Conservation (phyloP, 2,797 vertebrate species). For the Tympanoctomys barrerae region DNA sequence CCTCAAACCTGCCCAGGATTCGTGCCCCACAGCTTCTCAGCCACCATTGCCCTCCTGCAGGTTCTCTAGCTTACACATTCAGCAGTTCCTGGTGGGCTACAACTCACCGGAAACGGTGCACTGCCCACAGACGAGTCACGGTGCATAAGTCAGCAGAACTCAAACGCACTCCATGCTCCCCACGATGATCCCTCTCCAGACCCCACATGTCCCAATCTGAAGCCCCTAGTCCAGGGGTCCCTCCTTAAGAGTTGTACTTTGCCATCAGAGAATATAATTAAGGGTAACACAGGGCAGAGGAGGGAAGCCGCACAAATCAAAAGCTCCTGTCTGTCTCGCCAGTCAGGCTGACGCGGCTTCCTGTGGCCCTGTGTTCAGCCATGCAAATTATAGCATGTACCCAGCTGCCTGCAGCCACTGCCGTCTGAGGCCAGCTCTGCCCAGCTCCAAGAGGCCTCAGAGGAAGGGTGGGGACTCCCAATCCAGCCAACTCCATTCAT, state of each 20-base stretch:
- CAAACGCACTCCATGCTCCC: slow-evolving; percentile 36
- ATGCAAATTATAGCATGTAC: slow-evolving; percentile 92
- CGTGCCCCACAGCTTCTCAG: not conserved
- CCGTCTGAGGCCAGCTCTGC: slow-evolving; percentile 88
- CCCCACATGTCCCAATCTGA: not conserved
- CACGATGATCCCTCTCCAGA: not conserved
- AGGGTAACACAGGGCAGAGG: slow-evolving; percentile 30
- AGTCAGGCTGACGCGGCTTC: slow-evolving; percentile 89
- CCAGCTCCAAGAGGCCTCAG: slow-evolving; percentile 86
- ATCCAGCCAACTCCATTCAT: slow-evolving; percentile 90
- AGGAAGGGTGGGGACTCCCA: slow-evolving; percentile 90
- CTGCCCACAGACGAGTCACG: slow-evolving; percentile 78
- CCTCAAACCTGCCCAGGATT: not conserved
- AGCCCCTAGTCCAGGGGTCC: slow-evolving; percentile 28
- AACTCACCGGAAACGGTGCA: slow-evolving; percentile 71
- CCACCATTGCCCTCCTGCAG: not conserved
- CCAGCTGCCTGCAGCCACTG: slow-evolving; percentile 59
- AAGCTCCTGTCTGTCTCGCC: slow-evolving; percentile 88
- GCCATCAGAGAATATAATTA: slow-evolving; percentile 73
- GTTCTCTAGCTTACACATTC: not conserved
- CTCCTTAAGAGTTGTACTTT: slow-evolving; percentile 38
- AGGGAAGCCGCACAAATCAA: slow-evolving; percentile 83
- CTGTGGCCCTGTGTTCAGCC: slow-evolving; percentile 88
- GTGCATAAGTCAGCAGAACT: slow-evolving; percentile 80
- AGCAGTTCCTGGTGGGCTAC: slow-evolving; percentile 68